These are phyloP conservation scores for Sphaerodactylus townsendi DNA, from an alignment of 2,113 vertebrate species.

Conservation along the genomic window DNA sequence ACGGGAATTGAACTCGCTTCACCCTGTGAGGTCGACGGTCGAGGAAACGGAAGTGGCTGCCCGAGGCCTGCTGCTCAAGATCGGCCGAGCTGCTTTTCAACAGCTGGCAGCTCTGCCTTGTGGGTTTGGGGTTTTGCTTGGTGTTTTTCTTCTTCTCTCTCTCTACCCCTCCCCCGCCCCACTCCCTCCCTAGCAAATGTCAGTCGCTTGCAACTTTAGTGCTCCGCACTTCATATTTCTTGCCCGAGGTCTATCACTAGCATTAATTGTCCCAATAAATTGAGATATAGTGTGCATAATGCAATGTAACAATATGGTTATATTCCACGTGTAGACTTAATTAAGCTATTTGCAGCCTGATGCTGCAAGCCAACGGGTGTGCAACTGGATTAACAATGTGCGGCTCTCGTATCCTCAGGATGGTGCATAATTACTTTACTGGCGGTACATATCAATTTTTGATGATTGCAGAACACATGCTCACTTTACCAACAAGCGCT, in stretches of 20 bases:
- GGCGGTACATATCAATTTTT: conserved; percentile 85
- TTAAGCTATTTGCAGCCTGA: conserved; percentile 86
- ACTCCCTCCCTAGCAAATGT: conserved; percentile 38
- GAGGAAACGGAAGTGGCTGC: background rate
- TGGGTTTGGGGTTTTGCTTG: background rate
- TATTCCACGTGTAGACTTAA: conserved; percentile 84
- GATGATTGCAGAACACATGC: conserved; percentile 82
- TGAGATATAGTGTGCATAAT: conserved; percentile 79
- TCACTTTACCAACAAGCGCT: conserved; percentile 78
- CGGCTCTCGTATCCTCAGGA: conserved; percentile 79
- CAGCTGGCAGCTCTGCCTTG: conserved; percentile 7
- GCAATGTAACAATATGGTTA: conserved; percentile 80
- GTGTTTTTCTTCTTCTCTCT: background rate
- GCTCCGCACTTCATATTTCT: conserved; percentile 57
- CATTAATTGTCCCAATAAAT: conserved; percentile 85
- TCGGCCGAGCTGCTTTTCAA: background rate
- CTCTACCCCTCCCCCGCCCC: background rate
- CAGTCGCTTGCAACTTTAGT: conserved; percentile 62
- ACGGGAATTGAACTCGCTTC: background rate
- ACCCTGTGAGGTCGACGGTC: background rate
- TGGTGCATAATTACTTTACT: conserved; percentile 85
- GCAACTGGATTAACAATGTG: conserved; percentile 84
- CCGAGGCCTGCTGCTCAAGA: background rate
- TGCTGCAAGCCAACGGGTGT: conserved; percentile 84
- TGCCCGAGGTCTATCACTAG: conserved; percentile 71